A percentile compares a stretch with the other conserved stretches of the same genome.
Evolutionary conservation across 30 jellyfish, hydroid and myxozoan genomes (phyloP).

Genomic region (Sanderia malayensis): DNA sequence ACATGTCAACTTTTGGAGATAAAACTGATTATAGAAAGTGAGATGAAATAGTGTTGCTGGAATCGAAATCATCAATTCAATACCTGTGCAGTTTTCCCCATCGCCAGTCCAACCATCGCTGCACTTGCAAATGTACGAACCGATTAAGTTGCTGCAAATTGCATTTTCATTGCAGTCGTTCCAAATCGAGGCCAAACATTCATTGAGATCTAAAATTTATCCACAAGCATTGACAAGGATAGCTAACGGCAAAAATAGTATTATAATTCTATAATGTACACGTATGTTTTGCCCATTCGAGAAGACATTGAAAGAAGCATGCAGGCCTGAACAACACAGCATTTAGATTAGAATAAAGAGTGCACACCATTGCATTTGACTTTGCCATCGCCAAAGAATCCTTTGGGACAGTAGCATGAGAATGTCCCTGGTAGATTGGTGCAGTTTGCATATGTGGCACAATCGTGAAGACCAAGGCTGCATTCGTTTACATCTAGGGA

Average conservation of each 20-base stretch:
- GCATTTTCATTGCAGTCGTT: conserved; percentile 52
- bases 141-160: conserved; percentile 59
- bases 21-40: too few species aligned
- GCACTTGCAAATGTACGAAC: conserved; percentile 63
- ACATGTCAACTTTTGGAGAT: too few species aligned
- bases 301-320: too few species aligned
- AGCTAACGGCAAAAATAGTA: too few species aligned
- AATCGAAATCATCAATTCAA: too few species aligned
- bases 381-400: conserved; percentile 68
- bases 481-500: conserved; percentile 42
- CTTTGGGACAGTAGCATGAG: conserved; percentile 47
- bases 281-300: too few species aligned
- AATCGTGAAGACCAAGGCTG: conserved; percentile 30
- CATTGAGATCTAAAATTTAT: conserved; percentile 52
- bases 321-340: too few species aligned
- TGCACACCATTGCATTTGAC: conserved; percentile 41
- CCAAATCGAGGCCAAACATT: conserved; percentile 34
- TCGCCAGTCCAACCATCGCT: conserved; percentile 65
- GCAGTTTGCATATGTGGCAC: conserved; percentile 54
- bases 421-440: conserved; percentile 49
- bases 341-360: too few species aligned
- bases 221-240: too few species aligned
- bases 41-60: too few species aligned
- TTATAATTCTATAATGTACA: too few species aligned
- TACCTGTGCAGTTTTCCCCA: conserved; percentile 68